Base-by-base conservation (phyloP, 1,140 invertebrate genomes). In the Magallana angulata region DNA sequence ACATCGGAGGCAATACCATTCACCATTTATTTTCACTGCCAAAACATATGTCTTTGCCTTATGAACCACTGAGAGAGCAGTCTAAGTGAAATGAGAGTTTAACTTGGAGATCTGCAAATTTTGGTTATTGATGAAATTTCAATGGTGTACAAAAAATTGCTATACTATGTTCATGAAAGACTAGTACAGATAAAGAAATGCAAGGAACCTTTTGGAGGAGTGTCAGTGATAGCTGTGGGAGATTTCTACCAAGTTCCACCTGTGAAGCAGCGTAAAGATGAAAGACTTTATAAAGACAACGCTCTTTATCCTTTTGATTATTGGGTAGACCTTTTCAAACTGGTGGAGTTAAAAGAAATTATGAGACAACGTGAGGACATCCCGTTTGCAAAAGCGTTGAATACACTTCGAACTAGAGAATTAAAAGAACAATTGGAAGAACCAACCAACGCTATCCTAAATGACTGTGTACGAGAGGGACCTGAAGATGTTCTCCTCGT, bases 21-120 rank as follows among this genome's bases (percentile, higher is more conserved):
- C 89, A 90, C 60, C 62, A n/a, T 80, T 60, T 80, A 18, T 86
- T 90, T 60, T 58, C 82, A 12, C 82, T 90, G 7, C 57, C n/a
- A 1, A 80, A 36, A 62, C 76, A 85, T 11, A 16, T 86, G 57
- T 68, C 59, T 11, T 68, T 84, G 9, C 84, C 84, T 5, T 84
- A 86, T 58, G 18, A 83, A 18, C 85, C 87, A 5, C 59, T 88
- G 5, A 24, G 58, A 57, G 87, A 87, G 62, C 58, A 87, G 56
- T 24, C 11, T 90, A 7, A 85, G 80, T 86, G 64, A 57, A n/a
- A 12, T 86, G n/a, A 18, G 86, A 12, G 58, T 12, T 9, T 85
- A 90, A 88, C 62, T 86, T 18, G 30, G 83, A 14, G 24, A 71
- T 68, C 24, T 90, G 14, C 76, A 82, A 11, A 82, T 82, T 30